phyloP scores from a whole-genome alignment of 2,113 vertebrate genomes.

The Cygnus atratus region DNA sequence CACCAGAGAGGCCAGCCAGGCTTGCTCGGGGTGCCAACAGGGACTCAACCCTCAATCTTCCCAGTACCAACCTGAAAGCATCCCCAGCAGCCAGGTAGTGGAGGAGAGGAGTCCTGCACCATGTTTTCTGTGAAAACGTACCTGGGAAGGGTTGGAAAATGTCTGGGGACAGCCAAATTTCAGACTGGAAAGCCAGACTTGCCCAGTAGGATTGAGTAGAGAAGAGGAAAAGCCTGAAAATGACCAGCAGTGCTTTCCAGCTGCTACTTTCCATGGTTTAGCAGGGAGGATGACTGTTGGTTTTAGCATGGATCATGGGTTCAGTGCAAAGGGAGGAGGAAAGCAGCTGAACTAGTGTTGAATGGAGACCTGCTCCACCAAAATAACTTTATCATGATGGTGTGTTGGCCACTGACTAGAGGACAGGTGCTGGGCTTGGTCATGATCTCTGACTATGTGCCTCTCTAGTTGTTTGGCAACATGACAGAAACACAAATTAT shows the following conservation, averaged over 20 bases:
- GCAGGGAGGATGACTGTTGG: background rate
- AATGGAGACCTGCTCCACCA: background rate
- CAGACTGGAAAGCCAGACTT: background rate
- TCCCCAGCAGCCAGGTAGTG: fast-evolving
- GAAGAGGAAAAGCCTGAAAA: background rate
- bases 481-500: background rate
- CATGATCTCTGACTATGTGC: background rate
- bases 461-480: background rate
- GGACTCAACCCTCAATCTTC: background rate
- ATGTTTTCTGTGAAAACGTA: background rate
- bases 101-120: background rate
- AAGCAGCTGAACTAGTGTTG: background rate
- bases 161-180: background rate
- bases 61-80: background rate
- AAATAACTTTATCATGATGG: background rate
- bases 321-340: background rate
- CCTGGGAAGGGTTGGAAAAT: background rate
- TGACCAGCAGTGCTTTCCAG: fast-evolving
- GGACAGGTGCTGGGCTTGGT: background rate
- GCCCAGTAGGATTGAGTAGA: background rate
- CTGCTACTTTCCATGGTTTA: background rate
- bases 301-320: background rate
- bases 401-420: background rate
- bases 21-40: background rate
- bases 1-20: background rate